Conservation (phyloP, 1,140 invertebrate genomes). For the Apis florea region DNA sequence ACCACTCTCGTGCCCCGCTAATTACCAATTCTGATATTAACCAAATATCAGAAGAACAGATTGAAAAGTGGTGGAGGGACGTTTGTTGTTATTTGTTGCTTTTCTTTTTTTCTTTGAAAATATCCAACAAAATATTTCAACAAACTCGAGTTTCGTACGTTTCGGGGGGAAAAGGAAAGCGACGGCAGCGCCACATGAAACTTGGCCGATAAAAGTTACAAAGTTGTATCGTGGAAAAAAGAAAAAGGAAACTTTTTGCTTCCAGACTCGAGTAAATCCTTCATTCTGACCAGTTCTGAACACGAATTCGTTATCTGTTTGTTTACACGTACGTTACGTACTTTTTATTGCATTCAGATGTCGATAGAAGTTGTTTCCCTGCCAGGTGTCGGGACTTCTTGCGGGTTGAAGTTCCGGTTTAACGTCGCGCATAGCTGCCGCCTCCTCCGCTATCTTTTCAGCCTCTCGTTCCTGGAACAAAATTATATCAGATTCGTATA, state of each 20-base stretch:
- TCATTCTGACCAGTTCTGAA: too few relatives aligned
- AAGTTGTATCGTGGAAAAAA: too few relatives aligned
- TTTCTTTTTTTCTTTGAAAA: background rate
- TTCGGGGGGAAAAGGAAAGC: too few relatives aligned
- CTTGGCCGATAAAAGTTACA: too few relatives aligned
- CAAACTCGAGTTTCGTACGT: too few relatives aligned
- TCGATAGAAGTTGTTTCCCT: constrained; percentile 72
- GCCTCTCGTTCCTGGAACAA: constrained; percentile 73
- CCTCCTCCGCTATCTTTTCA: constrained; percentile 72
- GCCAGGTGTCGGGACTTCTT: constrained; percentile 73
- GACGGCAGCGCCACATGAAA: too few relatives aligned
- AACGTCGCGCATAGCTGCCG: constrained; percentile 66
- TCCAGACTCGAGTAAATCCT: too few relatives aligned
- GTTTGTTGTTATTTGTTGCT: background rate
- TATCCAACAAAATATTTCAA: background rate
- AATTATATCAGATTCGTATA: background rate
- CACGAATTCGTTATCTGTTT: too few relatives aligned
- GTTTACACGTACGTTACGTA: constrained; percentile 36
- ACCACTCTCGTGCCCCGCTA: constrained; percentile 63
- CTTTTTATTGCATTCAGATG: constrained; percentile 72
- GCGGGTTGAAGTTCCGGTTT: constrained; percentile 70
- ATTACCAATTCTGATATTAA: constrained; percentile 72
- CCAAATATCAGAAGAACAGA: constrained; percentile 10
- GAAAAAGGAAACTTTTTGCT: too few relatives aligned
- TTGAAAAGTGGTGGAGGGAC: background rate